phyloP scores from a whole-genome alignment of 2,888 invertebrate species.

The Caenorhabditis uteleia region DNA sequence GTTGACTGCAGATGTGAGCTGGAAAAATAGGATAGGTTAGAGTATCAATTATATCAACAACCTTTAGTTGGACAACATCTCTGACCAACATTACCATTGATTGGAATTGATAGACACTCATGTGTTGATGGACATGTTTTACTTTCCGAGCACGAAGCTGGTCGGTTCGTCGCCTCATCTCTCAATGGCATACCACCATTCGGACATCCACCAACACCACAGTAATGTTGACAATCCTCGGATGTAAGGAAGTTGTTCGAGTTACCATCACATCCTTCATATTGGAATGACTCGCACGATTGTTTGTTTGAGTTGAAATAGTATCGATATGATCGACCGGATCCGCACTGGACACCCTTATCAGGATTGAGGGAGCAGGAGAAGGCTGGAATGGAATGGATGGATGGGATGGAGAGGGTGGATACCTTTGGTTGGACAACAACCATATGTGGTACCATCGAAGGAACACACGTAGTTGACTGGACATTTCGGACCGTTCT shows the following conservation, averaged over 20 bases:
- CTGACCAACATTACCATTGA: conserved; percentile 54
- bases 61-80: conserved; percentile 66
- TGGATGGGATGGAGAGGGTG: no score
- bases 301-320: conserved; percentile 64
- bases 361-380: conserved; percentile 63
- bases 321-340: conserved; percentile 52
- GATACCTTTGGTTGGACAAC: conserved; percentile 64
- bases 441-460: conserved; percentile 61
- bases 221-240: conserved; percentile 63
- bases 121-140: conserved; percentile 56
- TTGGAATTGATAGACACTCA: conserved; percentile 58
- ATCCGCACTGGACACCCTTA: conserved; percentile 63
- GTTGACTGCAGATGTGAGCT: conserved; percentile 63
- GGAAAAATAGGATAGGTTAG: conserved; percentile 4
- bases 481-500: conserved; percentile 56
- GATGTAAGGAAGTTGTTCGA: conserved; percentile 60
- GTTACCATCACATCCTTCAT: conserved; percentile 66
- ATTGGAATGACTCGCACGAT: conserved; percentile 64
- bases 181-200: conserved; percentile 64
- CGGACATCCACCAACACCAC: conserved; percentile 67
- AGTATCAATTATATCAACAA: conserved; percentile 5
- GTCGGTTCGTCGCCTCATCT: conserved; percentile 57
- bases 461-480: conserved; percentile 62
- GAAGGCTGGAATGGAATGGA: no score
- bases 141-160: conserved; percentile 47